Percentiles rank a stretch among this genome's conserved stretches.
Evolutionary conservation across 2,797 vertebrate species (phyloP).

Genomic region (Rhynchotus rufescens): DNA sequence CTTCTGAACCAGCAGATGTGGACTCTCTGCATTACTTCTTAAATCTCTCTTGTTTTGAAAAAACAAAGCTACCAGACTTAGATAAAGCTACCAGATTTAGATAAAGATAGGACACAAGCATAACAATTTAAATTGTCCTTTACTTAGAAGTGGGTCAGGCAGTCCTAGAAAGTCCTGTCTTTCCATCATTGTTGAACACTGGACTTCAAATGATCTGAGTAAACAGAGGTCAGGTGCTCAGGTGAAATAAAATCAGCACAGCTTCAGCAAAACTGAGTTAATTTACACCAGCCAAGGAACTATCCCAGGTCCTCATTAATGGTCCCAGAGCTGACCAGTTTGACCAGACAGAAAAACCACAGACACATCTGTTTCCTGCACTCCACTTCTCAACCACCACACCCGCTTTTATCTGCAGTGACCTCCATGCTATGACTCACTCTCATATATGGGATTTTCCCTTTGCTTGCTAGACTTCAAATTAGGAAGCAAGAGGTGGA

Average conservation of each 20-base stretch:
- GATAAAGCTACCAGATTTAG: neutral
- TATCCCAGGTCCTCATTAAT: neutral
- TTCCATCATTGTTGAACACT: accelerated
- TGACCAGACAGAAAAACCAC: constrained; percentile 47
- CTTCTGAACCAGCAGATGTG: neutral
- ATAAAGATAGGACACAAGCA: neutral
- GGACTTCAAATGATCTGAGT: neutral
- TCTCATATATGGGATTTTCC: neutral
- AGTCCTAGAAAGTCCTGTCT: neutral
- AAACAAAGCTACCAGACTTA: neutral
- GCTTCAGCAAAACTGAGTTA: neutral
- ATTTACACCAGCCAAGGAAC: neutral
- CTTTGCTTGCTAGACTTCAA: neutral
- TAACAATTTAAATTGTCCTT: neutral
- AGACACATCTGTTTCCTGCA: constrained; percentile 64
- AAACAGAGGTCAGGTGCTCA: neutral
- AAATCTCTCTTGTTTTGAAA: neutral
- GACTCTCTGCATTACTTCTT: neutral
- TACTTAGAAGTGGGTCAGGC: neutral
- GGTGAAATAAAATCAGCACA: neutral
- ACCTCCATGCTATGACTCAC: constrained; percentile 40
- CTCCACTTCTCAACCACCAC: constrained; percentile 10
- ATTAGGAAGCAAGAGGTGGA: neutral
- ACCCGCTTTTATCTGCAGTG: constrained; percentile 53
- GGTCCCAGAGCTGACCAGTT: constrained; percentile 4